phyloP scores from a whole-genome alignment of 2,113 vertebrate genomes.

The Cyanoderma ruficeps region DNA sequence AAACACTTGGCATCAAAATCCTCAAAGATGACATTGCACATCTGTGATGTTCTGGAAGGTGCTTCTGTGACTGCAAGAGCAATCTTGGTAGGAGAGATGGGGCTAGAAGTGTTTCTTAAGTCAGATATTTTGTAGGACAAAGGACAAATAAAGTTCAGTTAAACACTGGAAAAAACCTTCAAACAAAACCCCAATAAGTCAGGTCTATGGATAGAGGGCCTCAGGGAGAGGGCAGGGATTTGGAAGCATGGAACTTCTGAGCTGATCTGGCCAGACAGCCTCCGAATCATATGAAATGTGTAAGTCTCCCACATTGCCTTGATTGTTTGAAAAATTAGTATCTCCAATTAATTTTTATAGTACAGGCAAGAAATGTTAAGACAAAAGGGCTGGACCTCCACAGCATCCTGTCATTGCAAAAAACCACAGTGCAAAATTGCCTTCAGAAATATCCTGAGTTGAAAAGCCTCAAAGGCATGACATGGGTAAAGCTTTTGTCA shows the following conservation, averaged over 20 bases:
- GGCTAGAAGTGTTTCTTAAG: neutral
- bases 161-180: neutral
- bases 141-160: neutral
- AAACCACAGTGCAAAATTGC: neutral
- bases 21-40: neutral
- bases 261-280: neutral
- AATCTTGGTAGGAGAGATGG: neutral
- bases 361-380: neutral
- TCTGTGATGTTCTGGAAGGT: neutral
- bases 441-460: neutral
- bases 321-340: neutral
- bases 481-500: neutral
- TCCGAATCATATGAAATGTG: neutral
- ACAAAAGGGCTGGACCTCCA: neutral
- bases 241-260: neutral
- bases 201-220: neutral
- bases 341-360: neutral
- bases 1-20: neutral
- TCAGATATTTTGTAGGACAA: neutral
- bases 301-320: neutral
- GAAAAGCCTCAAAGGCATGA: neutral
- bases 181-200: neutral
- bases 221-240: neutral
- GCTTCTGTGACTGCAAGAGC: neutral
- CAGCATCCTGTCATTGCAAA: neutral